Conservation (phyloP, 2,797 vertebrate genomes). For the Sebastes jordani region DNA sequence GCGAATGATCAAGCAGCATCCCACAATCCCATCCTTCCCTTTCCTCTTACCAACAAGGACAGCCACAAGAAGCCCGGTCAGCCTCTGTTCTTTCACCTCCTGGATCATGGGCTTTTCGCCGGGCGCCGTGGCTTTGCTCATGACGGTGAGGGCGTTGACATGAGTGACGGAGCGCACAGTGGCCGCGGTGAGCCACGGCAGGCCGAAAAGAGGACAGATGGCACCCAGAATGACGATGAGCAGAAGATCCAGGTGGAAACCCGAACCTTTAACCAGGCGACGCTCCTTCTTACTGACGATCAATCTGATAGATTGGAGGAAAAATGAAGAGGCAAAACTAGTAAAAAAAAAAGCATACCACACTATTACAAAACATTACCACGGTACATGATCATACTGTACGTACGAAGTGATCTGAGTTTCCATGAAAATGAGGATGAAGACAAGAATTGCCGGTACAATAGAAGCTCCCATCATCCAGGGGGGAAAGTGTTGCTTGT, state of each 20-base stretch:
- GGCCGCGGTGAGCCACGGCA: slow-evolving; percentile 96
- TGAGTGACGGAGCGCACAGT: slow-evolving; percentile 97
- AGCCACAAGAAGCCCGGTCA: slow-evolving; percentile 91
- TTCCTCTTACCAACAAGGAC: slow-evolving; percentile 89
- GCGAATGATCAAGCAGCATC: not conserved
- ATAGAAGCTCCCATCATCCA: slow-evolving; percentile 98
- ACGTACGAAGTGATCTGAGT: slow-evolving; percentile 98
- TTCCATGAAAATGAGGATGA: slow-evolving; percentile 99
- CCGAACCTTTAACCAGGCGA: slow-evolving; percentile 92
- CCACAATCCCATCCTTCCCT: not conserved
- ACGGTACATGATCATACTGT: not conserved
- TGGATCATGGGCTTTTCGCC: slow-evolving; percentile 94
- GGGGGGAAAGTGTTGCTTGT: slow-evolving; percentile 89
- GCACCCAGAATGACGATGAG: slow-evolving; percentile 94
- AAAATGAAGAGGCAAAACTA: accelerated
- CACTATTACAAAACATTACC: not conserved
- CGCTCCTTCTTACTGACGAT: slow-evolving; percentile 98
- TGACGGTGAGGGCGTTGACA: slow-evolving; percentile 95
- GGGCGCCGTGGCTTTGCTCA: slow-evolving; percentile 96
- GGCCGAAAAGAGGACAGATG: slow-evolving; percentile 93
- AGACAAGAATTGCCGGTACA: slow-evolving; percentile 93
- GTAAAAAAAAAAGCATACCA: not conserved
- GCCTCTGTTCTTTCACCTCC: slow-evolving; percentile 90
- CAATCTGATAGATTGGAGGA: slow-evolving; percentile 76
- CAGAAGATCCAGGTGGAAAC: slow-evolving; percentile 96